Base-by-base conservation (phyloP, 2,113 vertebrate species). In the Ifrita kowaldi region DNA sequence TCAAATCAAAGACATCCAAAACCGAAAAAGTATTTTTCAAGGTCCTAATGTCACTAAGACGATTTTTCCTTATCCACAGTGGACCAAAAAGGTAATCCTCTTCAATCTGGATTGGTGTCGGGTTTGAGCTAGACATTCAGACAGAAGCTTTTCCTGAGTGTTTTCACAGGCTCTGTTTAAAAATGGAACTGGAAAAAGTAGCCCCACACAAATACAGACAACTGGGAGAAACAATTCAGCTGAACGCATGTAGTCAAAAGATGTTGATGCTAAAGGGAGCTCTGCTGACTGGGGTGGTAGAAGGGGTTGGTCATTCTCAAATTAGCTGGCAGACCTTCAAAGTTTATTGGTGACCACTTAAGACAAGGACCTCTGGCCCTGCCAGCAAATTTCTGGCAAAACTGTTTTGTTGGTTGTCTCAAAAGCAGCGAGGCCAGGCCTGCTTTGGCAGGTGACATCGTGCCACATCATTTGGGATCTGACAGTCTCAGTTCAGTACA, bases 21-120 rank as follows among this genome's bases (percentile, higher is more conserved):
- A 2, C 0, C 0, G 0, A 3, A 8, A 47, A 33, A 1, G 8
- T 9, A 32, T 93, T 69, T 83, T 97, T 49, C 20, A 15, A 14
- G 7, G 23, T 50, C 33, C 74, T 47, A 7, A 88, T 5, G 4
- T 5, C 52, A 8, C 26, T 30, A 15, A 27, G 26, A 12, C 21
- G 57, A 3, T 1, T 18, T 49, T 11, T 83, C 42, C 55, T 75
- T 98, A 97, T 70, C 19, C 27, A 14, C 0, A 1, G 3, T 98
- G 98, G 98, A 94, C 22, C 6, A 0, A 8, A 19, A 0, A 60
- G 97, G 98, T 98, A 97, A 82, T 73, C 26, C 53, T 63, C 26
- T 89, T 80, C 39, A 33, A 9, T 67, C 62, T 46, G 76, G 32
- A 32, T 9, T n/a, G 21, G 47, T 35, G 21, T 0, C 2, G 49